Conservation (phyloP, 2,113 vertebrate genomes). For the Martes martes region DNA sequence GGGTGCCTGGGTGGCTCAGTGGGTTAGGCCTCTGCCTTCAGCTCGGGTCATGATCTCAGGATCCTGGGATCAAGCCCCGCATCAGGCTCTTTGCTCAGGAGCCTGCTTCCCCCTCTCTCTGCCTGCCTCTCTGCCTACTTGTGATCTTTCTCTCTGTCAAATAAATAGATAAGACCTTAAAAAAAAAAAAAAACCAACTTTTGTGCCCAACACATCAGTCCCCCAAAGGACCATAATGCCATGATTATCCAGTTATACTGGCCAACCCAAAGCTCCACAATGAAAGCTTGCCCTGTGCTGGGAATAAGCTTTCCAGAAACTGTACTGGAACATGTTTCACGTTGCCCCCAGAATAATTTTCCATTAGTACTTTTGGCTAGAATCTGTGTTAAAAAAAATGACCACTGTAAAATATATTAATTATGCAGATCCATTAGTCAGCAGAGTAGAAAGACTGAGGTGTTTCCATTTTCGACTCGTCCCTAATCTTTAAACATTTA, state of each 20-base stretch:
- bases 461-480: slow-evolving; percentile 45
- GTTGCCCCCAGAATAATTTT: background rate
- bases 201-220: background rate
- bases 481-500: slow-evolving; percentile 52
- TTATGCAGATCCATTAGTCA: slow-evolving; percentile 45
- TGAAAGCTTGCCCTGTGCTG: background rate
- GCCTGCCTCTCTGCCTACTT: too few species aligned
- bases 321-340: background rate
- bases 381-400: slow-evolving; percentile 20
- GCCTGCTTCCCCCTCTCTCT: too few species aligned
- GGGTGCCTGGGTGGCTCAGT: too few species aligned
- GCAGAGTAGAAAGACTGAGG: background rate
- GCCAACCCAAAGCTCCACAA: background rate
- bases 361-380: background rate
- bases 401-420: slow-evolving; percentile 43
- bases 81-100: too few species aligned
- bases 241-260: background rate
- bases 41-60: too few species aligned
- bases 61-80: too few species aligned
- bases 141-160: too few species aligned
- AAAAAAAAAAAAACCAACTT: background rate
- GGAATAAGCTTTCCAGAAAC: slow-evolving; percentile 5
- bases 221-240: background rate
- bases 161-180: too few species aligned
- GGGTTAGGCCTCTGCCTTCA: too few species aligned